A percentile compares a stretch with the other conserved stretches of the same genome.
These are phyloP conservation scores for Folsomia candida DNA, from an alignment of 2,888 invertebrate species.

Conservation along the genomic window DNA sequence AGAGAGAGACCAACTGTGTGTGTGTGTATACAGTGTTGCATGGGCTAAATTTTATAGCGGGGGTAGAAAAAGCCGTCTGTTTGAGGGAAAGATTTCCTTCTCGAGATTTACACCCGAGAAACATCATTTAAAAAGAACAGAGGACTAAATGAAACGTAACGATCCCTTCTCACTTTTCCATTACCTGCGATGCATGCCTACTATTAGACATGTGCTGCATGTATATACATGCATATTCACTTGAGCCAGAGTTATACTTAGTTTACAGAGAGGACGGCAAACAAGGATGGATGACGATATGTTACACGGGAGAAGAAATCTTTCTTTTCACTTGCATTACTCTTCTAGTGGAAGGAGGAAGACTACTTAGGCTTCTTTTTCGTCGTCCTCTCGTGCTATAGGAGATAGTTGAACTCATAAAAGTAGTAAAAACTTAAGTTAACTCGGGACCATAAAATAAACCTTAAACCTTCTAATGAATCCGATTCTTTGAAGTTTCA, in stretches of 20 bases:
- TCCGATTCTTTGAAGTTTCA: slow-evolving; percentile 10
- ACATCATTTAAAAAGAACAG: slow-evolving; percentile 10
- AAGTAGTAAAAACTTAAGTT: slow-evolving; percentile 5
- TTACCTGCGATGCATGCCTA: neutral
- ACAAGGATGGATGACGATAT: neutral
- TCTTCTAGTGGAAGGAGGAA: no score
- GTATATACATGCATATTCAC: neutral
- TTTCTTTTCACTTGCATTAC: neutral
- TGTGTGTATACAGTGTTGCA: neutral
- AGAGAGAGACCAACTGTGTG: no score
- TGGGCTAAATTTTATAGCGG: neutral
- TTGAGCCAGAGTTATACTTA: neutral
- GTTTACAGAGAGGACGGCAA: no score
- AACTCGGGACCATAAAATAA: slow-evolving; percentile 2
- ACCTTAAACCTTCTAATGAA: slow-evolving; percentile 13
- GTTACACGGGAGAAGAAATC: neutral
- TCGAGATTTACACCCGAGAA: slow-evolving; percentile 10
- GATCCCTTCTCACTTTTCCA: slow-evolving; percentile 10
- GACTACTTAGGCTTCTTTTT: neutral
- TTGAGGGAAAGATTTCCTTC: neutral
- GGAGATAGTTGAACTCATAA: slow-evolving; percentile 1
- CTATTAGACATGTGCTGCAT: no score
- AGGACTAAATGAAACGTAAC: slow-evolving; percentile 15
- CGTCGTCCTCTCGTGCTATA: neutral
- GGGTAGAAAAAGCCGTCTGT: neutral